Evolutionary conservation across 1,140 invertebrate species (phyloP).

Genomic region (Camponotus pennsylvanicus): DNA sequence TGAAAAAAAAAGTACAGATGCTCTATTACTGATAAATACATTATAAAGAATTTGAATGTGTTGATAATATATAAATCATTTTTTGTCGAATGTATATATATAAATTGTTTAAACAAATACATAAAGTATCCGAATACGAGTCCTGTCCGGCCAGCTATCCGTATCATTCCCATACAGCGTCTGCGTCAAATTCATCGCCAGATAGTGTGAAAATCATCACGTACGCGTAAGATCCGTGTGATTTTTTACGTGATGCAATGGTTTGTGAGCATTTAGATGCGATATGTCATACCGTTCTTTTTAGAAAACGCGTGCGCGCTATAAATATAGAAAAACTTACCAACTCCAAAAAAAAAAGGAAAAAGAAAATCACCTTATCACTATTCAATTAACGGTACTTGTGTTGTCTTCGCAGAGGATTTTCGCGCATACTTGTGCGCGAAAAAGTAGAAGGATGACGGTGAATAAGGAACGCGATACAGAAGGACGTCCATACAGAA

Average conservation of each 20-base stretch:
- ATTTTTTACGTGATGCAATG: conserved; percentile 59
- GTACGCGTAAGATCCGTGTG: not conserved
- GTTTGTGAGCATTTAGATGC: conserved; percentile 52
- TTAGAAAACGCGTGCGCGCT: conserved; percentile 53
- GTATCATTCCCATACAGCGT: not conserved
- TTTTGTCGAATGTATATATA: conserved; percentile 30
- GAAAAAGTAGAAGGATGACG: conserved; percentile 69
- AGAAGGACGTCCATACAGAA: conserved; percentile 70
- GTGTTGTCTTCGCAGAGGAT: conserved; percentile 68
- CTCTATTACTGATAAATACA: conserved; percentile 56
- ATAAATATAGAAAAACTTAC: conserved; percentile 74
- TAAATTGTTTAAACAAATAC: conserved; percentile 39
- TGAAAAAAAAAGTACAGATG: conserved; percentile 50
- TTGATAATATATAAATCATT: conserved; percentile 25
- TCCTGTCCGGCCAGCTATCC: conserved; percentile 3
- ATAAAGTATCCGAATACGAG: conserved; percentile 16
- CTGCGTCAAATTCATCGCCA: conserved; percentile 6
- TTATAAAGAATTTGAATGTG: conserved; percentile 54
- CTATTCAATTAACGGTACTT: conserved; percentile 69
- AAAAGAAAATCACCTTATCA: conserved; percentile 37
- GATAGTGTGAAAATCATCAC: conserved; percentile 24
- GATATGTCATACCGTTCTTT: conserved; percentile 65
- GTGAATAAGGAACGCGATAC: conserved; percentile 73
- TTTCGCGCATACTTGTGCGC: conserved; percentile 51
- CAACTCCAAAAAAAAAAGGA: conserved; percentile 57